Percentiles rank a stretch among this genome's conserved stretches.
Conservation (phyloP, 1,140 invertebrate species). For the Neodiprion lecontei region DNA sequence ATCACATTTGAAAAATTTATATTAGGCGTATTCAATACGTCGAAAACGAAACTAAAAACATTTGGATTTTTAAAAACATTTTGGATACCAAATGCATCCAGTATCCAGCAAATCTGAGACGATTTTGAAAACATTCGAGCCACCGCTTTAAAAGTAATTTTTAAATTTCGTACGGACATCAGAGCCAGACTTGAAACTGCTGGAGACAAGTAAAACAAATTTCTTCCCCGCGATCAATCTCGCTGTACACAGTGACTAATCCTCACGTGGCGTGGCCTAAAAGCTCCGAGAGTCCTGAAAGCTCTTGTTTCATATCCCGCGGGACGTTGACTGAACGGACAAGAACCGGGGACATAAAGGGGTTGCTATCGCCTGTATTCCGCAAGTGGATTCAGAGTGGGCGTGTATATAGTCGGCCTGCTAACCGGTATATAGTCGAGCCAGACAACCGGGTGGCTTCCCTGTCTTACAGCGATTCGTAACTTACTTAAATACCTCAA, state of each 20-base stretch:
- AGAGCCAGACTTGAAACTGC: no score
- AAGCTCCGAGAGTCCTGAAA: slow-evolving; percentile 1
- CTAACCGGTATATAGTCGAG: background rate
- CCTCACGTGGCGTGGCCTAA: background rate
- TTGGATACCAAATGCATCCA: no score
- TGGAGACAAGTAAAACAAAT: background rate
- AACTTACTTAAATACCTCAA: no score
- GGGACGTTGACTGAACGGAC: background rate
- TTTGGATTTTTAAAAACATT: no score
- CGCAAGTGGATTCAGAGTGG: slow-evolving; percentile 1
- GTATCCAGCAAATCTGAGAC: no score
- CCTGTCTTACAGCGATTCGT: no score
- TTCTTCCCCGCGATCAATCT: background rate
- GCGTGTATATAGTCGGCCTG: background rate
- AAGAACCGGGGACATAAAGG: background rate
- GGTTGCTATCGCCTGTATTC: background rate
- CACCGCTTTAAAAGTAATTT: no score
- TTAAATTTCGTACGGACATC: no score
- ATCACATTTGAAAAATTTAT: no score
- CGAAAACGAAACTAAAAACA: no score
- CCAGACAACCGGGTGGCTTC: background rate
- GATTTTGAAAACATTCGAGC: no score
- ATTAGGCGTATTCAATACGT: no score
- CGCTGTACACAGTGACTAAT: background rate
- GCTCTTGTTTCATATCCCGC: background rate